These are phyloP conservation scores for Phenganax subtilis DNA, from an alignment of 92 coral and sea anemone species.

Conservation along the genomic window DNA sequence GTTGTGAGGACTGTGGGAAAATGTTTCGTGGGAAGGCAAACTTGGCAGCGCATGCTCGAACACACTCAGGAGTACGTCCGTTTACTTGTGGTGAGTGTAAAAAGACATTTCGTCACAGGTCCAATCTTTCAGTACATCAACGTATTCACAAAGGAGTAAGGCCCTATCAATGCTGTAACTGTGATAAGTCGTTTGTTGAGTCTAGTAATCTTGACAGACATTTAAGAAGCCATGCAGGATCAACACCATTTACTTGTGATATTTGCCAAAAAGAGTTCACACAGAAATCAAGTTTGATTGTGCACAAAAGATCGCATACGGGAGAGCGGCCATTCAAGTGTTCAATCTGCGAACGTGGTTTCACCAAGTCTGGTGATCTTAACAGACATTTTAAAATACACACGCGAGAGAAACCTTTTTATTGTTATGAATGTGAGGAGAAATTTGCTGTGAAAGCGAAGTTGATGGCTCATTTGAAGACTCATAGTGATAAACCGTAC, in stretches of 20 bases:
- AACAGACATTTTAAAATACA: conserved; percentile 29
- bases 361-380: conserved; percentile 34
- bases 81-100: conserved; percentile 26
- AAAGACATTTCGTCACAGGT: conserved; percentile 30
- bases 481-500: conserved; percentile 38
- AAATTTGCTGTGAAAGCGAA: conserved; percentile 25
- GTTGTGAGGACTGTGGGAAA: conserved; percentile 30
- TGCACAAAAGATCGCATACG: conserved; percentile 29
- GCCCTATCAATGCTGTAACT: conserved; percentile 32
- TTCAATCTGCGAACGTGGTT: conserved; percentile 29
- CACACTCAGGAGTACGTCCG: conserved; percentile 34
- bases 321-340: conserved; percentile 39
- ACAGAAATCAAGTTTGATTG: conserved; percentile 34
- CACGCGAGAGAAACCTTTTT: conserved; percentile 30
- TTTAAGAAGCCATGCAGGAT: conserved; percentile 36
- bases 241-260: conserved; percentile 33
- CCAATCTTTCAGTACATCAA: conserved; percentile 32
- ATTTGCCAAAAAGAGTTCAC: conserved; percentile 36
- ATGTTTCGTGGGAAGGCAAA: conserved; percentile 33
- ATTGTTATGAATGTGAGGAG: conserved; percentile 37
- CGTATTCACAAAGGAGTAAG: conserved; percentile 31
- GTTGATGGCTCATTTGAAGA: conserved; percentile 33
- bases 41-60: conserved; percentile 26
- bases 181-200: conserved; percentile 30
- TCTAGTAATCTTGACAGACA: conserved; percentile 37